Conservation (phyloP, 2,113 vertebrate genomes). For the Illadopsis cleaveri region DNA sequence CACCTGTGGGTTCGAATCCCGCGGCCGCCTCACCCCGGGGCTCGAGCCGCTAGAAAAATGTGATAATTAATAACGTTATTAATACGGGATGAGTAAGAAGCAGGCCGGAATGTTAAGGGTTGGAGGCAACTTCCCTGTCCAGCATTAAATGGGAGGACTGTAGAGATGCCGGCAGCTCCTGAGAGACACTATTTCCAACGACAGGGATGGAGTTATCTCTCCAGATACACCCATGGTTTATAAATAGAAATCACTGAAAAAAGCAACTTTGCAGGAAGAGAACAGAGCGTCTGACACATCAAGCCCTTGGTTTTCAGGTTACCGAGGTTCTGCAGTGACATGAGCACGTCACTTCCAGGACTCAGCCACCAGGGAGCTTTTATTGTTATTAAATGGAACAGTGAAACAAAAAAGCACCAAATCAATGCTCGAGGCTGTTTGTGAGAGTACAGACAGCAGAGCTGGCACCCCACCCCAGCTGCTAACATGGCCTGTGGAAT, state of each 20-base stretch:
- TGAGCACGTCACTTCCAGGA: background rate
- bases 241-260: background rate
- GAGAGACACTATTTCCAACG: background rate
- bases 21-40: background rate
- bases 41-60: background rate
- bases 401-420: background rate
- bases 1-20: fast-evolving
- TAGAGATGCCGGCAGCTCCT: background rate
- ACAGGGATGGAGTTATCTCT: fast-evolving
- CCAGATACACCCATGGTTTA: fast-evolving
- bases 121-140: background rate
- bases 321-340: background rate
- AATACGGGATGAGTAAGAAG: background rate
- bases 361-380: background rate
- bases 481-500: background rate
- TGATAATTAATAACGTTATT: fast-evolving
- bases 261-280: background rate
- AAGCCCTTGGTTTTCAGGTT: background rate
- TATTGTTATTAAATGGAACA: background rate
- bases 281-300: fast-evolving
- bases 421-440: fast-evolving
- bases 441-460: background rate
- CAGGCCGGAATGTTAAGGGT: fast-evolving
- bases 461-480: background rate
- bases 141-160: background rate